phyloP scores from a whole-genome alignment of 2,113 vertebrate species.

The Recurvirostra avosetta region DNA sequence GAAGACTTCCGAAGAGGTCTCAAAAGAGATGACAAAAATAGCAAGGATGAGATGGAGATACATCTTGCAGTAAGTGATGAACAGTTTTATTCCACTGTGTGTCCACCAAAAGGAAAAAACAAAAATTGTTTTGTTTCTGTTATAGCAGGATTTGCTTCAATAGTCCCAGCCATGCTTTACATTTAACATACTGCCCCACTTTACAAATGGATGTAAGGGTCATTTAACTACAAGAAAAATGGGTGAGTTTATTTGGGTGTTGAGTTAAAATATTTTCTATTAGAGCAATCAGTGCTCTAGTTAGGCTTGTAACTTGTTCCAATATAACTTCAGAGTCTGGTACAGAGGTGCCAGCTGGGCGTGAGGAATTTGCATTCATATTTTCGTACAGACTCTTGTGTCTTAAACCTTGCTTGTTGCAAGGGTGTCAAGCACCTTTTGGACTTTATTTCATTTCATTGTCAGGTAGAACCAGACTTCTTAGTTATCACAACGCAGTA shows the following conservation, averaged over 20 bases:
- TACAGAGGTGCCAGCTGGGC: background rate
- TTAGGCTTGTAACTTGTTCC: background rate
- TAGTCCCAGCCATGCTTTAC: background rate
- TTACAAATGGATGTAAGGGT: background rate
- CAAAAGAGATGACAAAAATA: conserved; percentile 74
- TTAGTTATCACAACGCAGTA: background rate
- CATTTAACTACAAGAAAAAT: background rate
- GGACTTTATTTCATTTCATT: background rate
- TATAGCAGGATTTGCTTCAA: background rate
- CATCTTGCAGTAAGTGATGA: conserved; percentile 57
- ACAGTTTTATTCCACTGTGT: background rate
- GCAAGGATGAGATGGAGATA: conserved; percentile 72
- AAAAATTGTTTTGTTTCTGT: background rate
- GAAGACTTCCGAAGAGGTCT: conserved; percentile 75
- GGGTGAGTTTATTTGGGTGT: background rate
- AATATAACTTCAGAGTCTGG: background rate
- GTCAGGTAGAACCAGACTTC: background rate
- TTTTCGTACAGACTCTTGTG: background rate
- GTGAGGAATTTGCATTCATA: background rate
- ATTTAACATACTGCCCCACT: background rate
- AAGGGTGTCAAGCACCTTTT: background rate
- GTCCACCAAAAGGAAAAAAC: background rate
- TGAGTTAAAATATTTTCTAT: background rate
- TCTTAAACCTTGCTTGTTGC: background rate
- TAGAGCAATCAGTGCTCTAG: background rate